Percentiles rank a stretch among this genome's conserved stretches.
phyloP scores from a whole-genome alignment of 2,113 vertebrate species.

The Microcebus lehilahytsara region DNA sequence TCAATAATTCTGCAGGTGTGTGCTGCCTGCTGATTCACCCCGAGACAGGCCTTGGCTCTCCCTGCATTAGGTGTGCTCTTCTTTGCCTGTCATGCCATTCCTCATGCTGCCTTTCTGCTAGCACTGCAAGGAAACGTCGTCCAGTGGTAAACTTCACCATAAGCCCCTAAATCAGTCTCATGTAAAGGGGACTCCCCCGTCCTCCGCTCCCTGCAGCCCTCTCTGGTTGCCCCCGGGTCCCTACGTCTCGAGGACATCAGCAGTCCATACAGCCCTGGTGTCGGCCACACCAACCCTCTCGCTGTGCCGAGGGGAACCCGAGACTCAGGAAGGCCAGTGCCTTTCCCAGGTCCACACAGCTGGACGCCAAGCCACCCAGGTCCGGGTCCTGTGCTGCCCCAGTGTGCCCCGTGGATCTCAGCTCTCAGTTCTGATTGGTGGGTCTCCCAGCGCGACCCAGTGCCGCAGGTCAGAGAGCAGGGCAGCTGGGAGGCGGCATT shows the following conservation, averaged over 20 bases:
- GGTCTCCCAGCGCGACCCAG: neutral
- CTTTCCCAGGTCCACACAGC: neutral
- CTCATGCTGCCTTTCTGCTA: neutral
- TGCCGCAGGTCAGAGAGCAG: neutral
- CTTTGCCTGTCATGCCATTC: neutral
- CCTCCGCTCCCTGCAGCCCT: neutral
- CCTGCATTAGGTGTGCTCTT: neutral
- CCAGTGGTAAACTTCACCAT: neutral
- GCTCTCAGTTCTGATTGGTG: neutral
- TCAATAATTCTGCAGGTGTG: slow-evolving; percentile 16
- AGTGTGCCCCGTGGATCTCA: too few species aligned
- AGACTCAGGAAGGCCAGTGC: neutral
- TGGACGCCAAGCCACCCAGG: neutral
- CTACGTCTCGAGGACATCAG: neutral
- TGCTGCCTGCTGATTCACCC: slow-evolving; percentile 49
- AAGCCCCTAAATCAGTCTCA: neutral
- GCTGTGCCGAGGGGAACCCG: neutral
- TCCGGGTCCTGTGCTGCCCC: neutral
- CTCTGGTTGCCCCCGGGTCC: neutral
- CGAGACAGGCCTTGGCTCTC: neutral
- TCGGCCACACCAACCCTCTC: neutral
- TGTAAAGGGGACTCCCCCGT: neutral
- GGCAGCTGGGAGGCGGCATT: neutral
- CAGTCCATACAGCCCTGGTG: neutral
- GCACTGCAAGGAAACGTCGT: neutral